phyloP scores from a whole-genome alignment of 2,797 vertebrate species.

The Lepus townsendii region DNA sequence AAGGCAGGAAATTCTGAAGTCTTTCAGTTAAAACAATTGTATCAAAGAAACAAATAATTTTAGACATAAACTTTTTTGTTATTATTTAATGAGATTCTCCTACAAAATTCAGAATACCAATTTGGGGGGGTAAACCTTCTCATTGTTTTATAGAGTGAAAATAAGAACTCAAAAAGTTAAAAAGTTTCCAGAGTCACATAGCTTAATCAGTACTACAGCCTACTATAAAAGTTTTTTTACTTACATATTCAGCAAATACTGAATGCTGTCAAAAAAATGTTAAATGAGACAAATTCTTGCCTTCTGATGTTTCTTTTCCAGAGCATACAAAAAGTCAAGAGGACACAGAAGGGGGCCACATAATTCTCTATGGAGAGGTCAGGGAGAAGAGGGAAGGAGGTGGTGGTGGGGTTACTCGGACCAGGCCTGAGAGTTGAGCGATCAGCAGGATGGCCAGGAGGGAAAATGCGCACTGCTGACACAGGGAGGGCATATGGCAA shows the following conservation, averaged over 20 bases:
- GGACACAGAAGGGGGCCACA: background rate
- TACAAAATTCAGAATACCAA: no score
- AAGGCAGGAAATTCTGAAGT: conserved; percentile 8
- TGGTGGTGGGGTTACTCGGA: background rate
- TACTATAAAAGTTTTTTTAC: background rate
- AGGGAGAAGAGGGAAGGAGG: background rate
- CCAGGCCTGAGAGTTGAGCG: background rate
- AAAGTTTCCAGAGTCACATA: background rate
- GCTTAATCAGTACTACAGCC: background rate
- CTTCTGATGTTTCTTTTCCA: background rate
- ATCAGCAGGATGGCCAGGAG: background rate
- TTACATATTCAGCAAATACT: conserved; percentile 35
- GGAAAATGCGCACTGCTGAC: background rate
- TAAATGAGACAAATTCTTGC: background rate
- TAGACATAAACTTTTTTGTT: background rate
- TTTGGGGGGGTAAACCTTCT: background rate
- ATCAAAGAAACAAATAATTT: conserved; percentile 43
- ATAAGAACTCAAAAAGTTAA: conserved; percentile 26
- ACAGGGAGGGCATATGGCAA: background rate
- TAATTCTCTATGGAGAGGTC: background rate
- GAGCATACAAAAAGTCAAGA: background rate
- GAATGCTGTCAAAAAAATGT: background rate
- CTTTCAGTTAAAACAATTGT: background rate
- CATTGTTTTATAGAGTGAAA: background rate
- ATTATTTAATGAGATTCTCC: no score